Conservation (phyloP, 2,888 invertebrate genomes). For the Leptogaster cylindrica region DNA sequence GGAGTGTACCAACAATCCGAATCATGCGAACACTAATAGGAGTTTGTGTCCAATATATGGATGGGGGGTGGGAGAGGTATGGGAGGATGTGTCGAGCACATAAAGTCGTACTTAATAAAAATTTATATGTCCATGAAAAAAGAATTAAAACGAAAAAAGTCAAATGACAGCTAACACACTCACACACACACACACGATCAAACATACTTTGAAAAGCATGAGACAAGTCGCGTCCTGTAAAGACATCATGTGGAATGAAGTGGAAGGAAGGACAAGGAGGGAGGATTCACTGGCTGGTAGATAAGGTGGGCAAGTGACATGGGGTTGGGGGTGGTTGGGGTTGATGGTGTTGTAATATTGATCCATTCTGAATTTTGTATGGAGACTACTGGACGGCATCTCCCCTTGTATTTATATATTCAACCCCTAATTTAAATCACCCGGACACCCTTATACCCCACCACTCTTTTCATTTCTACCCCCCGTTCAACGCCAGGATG, state of each 20-base stretch:
- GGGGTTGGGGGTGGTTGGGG: background rate
- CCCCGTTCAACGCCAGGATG: background rate
- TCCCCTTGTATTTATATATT: slow-evolving; percentile 41
- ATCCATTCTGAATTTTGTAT: slow-evolving; percentile 41
- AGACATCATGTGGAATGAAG: background rate
- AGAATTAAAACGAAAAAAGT: slow-evolving; percentile 32
- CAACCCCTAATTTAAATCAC: slow-evolving; percentile 41
- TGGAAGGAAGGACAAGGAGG: too few species aligned
- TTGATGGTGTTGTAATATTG: slow-evolving; percentile 36
- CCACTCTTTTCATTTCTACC: too few species aligned
- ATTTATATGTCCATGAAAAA: slow-evolving; percentile 40
- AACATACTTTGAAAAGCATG: slow-evolving; percentile 28
- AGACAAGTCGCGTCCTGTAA: slow-evolving; percentile 36
- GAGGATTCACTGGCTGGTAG: background rate
- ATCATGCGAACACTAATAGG: too few species aligned
- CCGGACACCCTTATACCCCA: too few species aligned
- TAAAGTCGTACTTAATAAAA: slow-evolving; percentile 40
- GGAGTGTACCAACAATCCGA: too few species aligned
- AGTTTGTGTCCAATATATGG: background rate
- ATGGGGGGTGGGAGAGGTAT: background rate
- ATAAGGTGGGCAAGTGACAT: slow-evolving; percentile 33
- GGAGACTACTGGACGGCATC: slow-evolving; percentile 31
- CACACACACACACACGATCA: background rate
- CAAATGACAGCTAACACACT: slow-evolving; percentile 14
- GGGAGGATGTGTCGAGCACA: slow-evolving; percentile 25